Base-by-base conservation (phyloP, 2,888 invertebrate species). In the Patella depressa region DNA sequence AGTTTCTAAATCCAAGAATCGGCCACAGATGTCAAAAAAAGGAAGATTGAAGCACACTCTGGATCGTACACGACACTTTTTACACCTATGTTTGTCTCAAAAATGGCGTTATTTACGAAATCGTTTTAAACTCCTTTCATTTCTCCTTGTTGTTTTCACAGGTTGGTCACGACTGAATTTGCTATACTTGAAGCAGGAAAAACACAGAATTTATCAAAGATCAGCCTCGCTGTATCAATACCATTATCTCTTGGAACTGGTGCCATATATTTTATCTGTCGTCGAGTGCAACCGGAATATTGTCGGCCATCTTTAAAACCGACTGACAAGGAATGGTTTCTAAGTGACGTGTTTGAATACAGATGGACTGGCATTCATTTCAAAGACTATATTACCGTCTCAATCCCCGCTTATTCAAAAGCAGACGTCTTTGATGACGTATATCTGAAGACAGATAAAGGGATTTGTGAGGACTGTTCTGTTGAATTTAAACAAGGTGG, bases 321-420 rank as follows among this genome's bases (percentile, higher is more conserved):
- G 2, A 59, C 29, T 19, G 71, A 72, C 55, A 79, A 78, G 53
- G 83, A 83, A 65, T 75, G 81, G 24, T 74, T 84, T 0, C 76
- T 84, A 54, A 83, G 83, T 57, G 84, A 84, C 73, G 79, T 82
- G 57, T 84, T 80, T 77, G 83, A 84, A 74, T 81, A 79, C 74
- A 78, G 81, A 5, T 76, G 80, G 5, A 83, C 83, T 14, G 79
- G 80, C 14, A 79, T 80, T 3, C 79, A 78, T 17, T 77, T 80
- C 9, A 78, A 81, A 69, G 83, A 79, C 17, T 72, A 77, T 14
- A 77, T 82, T 12, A 59, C 74, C 12, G 15, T 84, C 65, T 79
- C 80, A 45, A 77, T 84, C 11, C 84, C 84, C 1, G 74, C 83
- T 9, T 83, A 84, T 65, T 77, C 77, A n/a, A 72, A 75, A 12